These are phyloP conservation scores for Macrosoma leucophasiata DNA, from an alignment of 2,888 invertebrate genomes.

Conservation along the genomic window DNA sequence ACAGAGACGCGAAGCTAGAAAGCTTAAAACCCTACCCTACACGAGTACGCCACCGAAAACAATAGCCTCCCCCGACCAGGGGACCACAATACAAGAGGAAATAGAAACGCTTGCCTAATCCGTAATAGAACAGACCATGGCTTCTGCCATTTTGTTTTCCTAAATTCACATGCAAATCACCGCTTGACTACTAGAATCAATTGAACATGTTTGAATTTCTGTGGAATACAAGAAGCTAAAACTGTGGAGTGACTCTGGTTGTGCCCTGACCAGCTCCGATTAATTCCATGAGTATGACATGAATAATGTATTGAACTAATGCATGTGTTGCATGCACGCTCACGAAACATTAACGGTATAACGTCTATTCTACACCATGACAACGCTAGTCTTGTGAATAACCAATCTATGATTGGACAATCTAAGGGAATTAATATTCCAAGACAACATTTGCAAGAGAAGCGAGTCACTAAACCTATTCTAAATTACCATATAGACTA, in stretches of 20 bases:
- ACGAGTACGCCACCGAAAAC: constrained; percentile 78
- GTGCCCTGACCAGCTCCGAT: constrained; percentile 1
- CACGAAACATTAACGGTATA: too few species aligned
- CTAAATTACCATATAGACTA: constrained; percentile 60
- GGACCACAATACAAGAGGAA: constrained; percentile 85
- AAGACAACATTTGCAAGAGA: neutral
- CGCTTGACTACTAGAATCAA: constrained; percentile 2
- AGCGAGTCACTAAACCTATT: constrained; percentile 30
- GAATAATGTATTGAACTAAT: too few species aligned
- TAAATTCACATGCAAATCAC: constrained; percentile 5
- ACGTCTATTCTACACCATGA: too few species aligned
- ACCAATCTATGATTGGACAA: too few species aligned
- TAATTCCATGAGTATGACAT: too few species aligned
- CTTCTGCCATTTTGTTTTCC: neutral
- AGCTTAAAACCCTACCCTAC: constrained; percentile 81
- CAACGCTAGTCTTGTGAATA: too few species aligned
- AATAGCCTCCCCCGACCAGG: constrained; percentile 89
- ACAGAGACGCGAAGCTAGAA: constrained; percentile 86
- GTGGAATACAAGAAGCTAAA: neutral
- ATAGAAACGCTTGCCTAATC: constrained; percentile 61
- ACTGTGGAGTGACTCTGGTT: neutral
- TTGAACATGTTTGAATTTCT: neutral
- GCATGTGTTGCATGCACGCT: too few species aligned
- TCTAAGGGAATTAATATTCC: too few species aligned
- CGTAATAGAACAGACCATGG: neutral